phyloP scores from a whole-genome alignment of 2,113 vertebrate species.

The Barbus barbus region DNA sequence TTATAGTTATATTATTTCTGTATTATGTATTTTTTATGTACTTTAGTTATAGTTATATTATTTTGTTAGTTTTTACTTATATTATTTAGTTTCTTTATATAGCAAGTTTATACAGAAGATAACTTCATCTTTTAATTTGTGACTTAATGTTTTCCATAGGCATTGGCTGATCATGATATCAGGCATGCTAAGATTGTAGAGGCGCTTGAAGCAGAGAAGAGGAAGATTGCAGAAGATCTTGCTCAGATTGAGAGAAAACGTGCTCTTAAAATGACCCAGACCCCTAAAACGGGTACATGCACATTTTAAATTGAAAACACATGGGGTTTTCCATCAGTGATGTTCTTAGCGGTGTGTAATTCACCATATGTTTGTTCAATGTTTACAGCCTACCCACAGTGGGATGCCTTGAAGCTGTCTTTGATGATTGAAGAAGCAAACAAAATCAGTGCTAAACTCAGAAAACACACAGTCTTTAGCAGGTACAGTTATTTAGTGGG shows the following conservation, averaged over 20 bases:
- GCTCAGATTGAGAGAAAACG: slow-evolving; percentile 79
- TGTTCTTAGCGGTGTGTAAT: background rate
- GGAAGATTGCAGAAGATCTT: slow-evolving; percentile 87
- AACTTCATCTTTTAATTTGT: background rate
- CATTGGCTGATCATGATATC: slow-evolving; percentile 85
- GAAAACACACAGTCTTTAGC: slow-evolving; percentile 82
- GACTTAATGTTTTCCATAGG: slow-evolving; percentile 67
- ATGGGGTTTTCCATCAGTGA: background rate
- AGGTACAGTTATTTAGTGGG: slow-evolving; percentile 71
- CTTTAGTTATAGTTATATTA: too few species aligned
- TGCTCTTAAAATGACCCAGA: slow-evolving; percentile 62
- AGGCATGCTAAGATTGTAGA: slow-evolving; percentile 86
- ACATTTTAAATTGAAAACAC: background rate
- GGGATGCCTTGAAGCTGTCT: slow-evolving; percentile 92
- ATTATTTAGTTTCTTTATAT: too few species aligned
- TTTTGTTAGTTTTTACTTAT: too few species aligned
- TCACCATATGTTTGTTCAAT: slow-evolving; percentile 34
- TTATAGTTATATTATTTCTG: too few species aligned
- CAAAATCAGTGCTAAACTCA: slow-evolving; percentile 82
- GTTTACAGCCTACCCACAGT: slow-evolving; percentile 77
- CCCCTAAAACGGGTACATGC: slow-evolving; percentile 59
- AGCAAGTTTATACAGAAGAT: too few species aligned
- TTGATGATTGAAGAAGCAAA: slow-evolving; percentile 96
- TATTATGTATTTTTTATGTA: too few species aligned
- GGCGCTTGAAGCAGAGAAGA: slow-evolving; percentile 91